Base-by-base conservation (phyloP, 30 jellyfish, hydroid and myxozoan species). In the Pelagia noctiluca region DNA sequence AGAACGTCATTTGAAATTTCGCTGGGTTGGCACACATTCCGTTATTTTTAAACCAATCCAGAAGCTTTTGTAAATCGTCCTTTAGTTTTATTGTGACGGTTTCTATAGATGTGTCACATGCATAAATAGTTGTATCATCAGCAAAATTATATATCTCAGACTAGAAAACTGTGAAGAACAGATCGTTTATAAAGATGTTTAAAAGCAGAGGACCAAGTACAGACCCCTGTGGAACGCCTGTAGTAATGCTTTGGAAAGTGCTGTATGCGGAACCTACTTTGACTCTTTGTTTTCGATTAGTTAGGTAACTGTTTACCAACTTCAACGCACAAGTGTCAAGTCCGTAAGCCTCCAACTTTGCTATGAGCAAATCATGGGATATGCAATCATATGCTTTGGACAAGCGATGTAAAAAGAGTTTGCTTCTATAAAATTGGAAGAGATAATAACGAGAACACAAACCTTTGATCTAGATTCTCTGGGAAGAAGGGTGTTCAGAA, bases 391-490 rank as follows among this genome's bases (percentile, higher is more conserved):
- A 1, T 7, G 21, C 24, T 33, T 50, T 8, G 19, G 36, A 22
- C 8, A 29, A n/a, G 3, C 82, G 22, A 5, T 30, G 22, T 26
- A 31, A 69, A 22, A n/a, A 29, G 36, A 1, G 64, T 1, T 30
- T 30, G 35, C 82, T 12, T 2, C 10, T 72, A 71, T 12, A 35
- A 46, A 22, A 35, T 5, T 3, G 29, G 32, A 30, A 18, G 34
- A 3, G 4, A 30, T 11, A 46, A 71, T 10, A 12, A 2, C 2
- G 26, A 50, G 53, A 7, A 26, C 0, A 2, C 0, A 21, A 57
- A 94, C 99, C 97, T 94, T 94, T 1, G 99, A 79, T 28, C 84
- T 49, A 2, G 99, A 94, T 84, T 94, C 99, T 34, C 97, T 68
- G 13, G 99, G 99, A 48, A 94, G 82, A 52, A 88, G 77, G 2